phyloP scores from a whole-genome alignment of 1,140 invertebrate species.

The Hyposmocoma kahamanoa region DNA sequence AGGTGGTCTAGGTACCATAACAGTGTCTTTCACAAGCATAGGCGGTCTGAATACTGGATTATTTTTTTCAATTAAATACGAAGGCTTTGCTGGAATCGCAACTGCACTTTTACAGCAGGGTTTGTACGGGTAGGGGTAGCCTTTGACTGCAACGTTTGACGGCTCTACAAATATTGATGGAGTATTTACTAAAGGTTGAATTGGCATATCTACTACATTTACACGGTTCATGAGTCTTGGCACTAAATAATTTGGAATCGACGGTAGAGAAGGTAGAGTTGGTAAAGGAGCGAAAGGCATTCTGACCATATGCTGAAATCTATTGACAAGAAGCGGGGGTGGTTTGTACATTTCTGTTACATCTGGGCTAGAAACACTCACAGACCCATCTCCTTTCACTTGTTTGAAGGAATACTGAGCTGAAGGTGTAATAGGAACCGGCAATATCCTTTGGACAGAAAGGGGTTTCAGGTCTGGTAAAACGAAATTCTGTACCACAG shows the following conservation, averaged over 20 bases:
- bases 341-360: slow-evolving; percentile 9
- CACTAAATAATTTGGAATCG: neutral
- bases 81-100: too few relatives aligned
- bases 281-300: neutral
- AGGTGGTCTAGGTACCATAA: too few relatives aligned
- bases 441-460: neutral
- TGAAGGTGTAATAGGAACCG: neutral
- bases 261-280: neutral
- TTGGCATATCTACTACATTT: neutral
- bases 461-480: neutral
- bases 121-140: neutral
- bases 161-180: neutral
- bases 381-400: slow-evolving; percentile 8
- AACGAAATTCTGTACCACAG: neutral
- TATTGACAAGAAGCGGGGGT: slow-evolving; percentile 13
- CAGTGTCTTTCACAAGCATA: too few relatives aligned
- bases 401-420: slow-evolving; percentile 24
- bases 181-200: neutral
- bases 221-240: neutral
- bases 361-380: slow-evolving; percentile 14
- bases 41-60: too few relatives aligned
- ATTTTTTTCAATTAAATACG: too few relatives aligned
- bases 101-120: too few relatives aligned
- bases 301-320: slow-evolving; percentile 15
- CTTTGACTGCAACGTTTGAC: neutral